phyloP scores from a whole-genome alignment of 2,797 vertebrate species.

The Gymnocypris eckloni region DNA sequence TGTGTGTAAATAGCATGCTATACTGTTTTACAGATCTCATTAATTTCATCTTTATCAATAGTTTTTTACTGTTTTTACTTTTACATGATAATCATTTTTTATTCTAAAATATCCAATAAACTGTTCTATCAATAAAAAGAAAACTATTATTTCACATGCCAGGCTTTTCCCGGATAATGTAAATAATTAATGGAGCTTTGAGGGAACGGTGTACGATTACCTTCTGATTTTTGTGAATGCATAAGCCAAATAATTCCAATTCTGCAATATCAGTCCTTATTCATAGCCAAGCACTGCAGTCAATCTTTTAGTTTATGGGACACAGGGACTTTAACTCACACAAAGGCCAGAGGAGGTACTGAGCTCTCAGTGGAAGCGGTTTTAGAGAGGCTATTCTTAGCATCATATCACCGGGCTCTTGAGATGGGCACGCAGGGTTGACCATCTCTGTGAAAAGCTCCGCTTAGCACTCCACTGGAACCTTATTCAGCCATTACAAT shows the following conservation, averaged over 20 bases:
- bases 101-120: neutral
- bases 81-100: neutral
- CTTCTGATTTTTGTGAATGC: neutral
- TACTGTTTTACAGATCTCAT: neutral
- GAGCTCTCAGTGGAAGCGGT: conserved; percentile 15
- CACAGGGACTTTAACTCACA: neutral
- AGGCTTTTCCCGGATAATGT: neutral
- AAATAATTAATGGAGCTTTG: neutral
- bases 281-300: neutral
- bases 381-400: conserved; percentile 46
- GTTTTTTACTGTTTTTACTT: neutral
- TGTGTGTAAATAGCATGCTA: neutral
- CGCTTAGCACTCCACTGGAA: conserved; percentile 39
- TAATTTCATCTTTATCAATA: neutral
- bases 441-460: conserved; percentile 34
- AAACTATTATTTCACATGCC: neutral
- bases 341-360: conserved; percentile 21
- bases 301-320: neutral
- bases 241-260: neutral
- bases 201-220: neutral
- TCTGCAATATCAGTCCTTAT: neutral
- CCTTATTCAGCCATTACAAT: conserved; percentile 30
- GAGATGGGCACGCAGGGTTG: conserved; percentile 38
- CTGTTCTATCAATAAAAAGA: neutral
- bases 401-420: conserved; percentile 51